phyloP scores from a whole-genome alignment of 2,797 vertebrate genomes.

The Rachycentron canadum region DNA sequence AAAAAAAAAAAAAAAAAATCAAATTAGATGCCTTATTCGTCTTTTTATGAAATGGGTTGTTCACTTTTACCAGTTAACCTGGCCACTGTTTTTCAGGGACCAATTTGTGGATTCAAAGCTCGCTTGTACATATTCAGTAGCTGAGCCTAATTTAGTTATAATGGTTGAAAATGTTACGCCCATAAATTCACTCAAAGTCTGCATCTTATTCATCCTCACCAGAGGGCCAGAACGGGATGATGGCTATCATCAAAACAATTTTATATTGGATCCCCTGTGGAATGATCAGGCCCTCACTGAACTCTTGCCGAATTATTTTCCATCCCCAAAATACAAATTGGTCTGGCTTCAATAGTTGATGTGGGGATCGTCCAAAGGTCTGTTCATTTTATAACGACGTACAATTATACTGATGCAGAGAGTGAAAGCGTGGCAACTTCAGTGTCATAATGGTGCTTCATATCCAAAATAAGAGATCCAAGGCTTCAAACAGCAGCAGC shows the following conservation, averaged over 20 bases:
- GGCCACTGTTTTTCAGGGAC: background rate
- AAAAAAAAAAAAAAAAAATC: background rate
- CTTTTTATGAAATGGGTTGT: background rate
- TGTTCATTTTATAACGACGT: conserved; percentile 47
- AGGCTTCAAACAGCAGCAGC: conserved; percentile 8
- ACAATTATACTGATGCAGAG: conserved; percentile 52
- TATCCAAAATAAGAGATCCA: conserved; percentile 17
- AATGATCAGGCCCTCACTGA: conserved; percentile 20
- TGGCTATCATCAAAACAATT: conserved; percentile 49
- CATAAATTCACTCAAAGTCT: conserved; percentile 27
- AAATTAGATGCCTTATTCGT: background rate
- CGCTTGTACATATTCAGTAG: background rate
- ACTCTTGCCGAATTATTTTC: conserved; percentile 33
- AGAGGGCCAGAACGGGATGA: conserved; percentile 38
- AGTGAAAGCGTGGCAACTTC: conserved; percentile 42
- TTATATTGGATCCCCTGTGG: conserved; percentile 28
- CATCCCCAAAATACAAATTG: conserved; percentile 34
- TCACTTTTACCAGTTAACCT: background rate
- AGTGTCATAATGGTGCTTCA: conserved; percentile 22
- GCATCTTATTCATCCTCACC: conserved; percentile 14
- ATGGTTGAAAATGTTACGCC: conserved; percentile 3
- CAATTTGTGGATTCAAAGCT: conserved; percentile 8
- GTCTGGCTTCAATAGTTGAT: conserved; percentile 48
- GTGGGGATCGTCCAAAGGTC: conserved; percentile 42
- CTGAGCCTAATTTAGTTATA: conserved; percentile 19